Percentiles rank a stretch among this genome's conserved stretches.
phyloP scores from a whole-genome alignment of 2,888 invertebrate genomes.

The Uloborus plumipes region DNA sequence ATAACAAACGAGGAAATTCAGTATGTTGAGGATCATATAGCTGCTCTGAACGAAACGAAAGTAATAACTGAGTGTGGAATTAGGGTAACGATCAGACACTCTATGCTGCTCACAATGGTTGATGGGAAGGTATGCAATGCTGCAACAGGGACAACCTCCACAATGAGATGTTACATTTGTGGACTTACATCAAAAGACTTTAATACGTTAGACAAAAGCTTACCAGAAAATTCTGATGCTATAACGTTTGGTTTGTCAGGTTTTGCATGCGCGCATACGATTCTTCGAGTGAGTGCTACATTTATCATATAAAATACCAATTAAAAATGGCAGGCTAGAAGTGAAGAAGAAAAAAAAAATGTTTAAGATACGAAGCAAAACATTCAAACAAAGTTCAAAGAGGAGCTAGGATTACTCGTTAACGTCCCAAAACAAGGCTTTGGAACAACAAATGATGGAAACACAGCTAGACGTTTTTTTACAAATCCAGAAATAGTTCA shows the following conservation, averaged over 20 bases:
- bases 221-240: neutral
- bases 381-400: constrained; percentile 25
- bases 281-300: constrained; percentile 24
- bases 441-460: no score
- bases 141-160: constrained; percentile 17
- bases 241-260: constrained; percentile 5
- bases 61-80: neutral
- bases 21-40: neutral
- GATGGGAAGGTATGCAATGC: constrained; percentile 37
- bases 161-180: constrained; percentile 43
- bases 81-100: neutral
- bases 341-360: constrained; percentile 13
- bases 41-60: neutral
- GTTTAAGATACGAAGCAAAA: neutral
- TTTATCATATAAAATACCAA: constrained; percentile 23
- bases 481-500: constrained; percentile 1
- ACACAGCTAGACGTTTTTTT: constrained; percentile 17
- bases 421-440: no score
- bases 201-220: neutral
- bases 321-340: constrained; percentile 24
- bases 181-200: constrained; percentile 11
- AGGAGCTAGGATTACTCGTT: constrained; percentile 21
- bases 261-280: constrained; percentile 18
- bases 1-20: constrained; percentile 20
- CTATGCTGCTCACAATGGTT: constrained; percentile 21